Evolutionary conservation across 1,140 invertebrate genomes (phyloP), one percentile per base, ranked within the genome.

Genomic region (Brachionus rubens): DNA sequence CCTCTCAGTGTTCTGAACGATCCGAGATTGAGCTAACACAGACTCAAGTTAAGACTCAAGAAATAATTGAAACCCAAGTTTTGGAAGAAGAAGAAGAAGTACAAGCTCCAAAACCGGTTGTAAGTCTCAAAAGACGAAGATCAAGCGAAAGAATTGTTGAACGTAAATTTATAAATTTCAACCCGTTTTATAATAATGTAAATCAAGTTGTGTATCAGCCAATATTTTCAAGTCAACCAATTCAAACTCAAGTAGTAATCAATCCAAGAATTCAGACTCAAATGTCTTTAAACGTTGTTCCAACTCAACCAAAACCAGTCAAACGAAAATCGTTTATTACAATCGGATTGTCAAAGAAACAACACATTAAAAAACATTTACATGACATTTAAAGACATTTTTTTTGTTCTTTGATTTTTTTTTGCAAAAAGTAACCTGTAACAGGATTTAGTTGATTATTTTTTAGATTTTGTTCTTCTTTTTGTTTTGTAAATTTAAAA

Each of bases 281-380:
- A 59, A 19, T 36, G 30, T 33, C 54, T 41, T 30, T 5, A 36
- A 36, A 36, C 9, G 9, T 59, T 59, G 28, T 33, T 33, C 36
- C 19, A 28, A 65, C 19, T 43, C 59, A 21, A 26, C 9, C 16
- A 5, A 41, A 65, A 65, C 19, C 59, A 4, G 21, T 50, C 5
- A 72, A 50, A 24, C 30, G 30, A 30, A 21, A 30, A 7, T 41
- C 46, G n/a, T 72, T 72, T n/a, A 72, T 72, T 12, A 72, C 26
- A 3, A 50, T 72, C 10, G 68, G 68, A 12, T 33, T 72, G 12
- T 72, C 68, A 1, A 72, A 72, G 47, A 48, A 54, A 40, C 68
- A 72, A 72, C 48, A 72, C 40, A 50, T 72, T 41, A 72, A 72
- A 72, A 40, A 72, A 9, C 68, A 72, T 72, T 72, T 72, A 36